Percentiles rank a stretch among this genome's conserved stretches.
These are phyloP conservation scores for Drosophila rubida DNA, from an alignment of 2,888 invertebrate species.

Conservation along the genomic window DNA sequence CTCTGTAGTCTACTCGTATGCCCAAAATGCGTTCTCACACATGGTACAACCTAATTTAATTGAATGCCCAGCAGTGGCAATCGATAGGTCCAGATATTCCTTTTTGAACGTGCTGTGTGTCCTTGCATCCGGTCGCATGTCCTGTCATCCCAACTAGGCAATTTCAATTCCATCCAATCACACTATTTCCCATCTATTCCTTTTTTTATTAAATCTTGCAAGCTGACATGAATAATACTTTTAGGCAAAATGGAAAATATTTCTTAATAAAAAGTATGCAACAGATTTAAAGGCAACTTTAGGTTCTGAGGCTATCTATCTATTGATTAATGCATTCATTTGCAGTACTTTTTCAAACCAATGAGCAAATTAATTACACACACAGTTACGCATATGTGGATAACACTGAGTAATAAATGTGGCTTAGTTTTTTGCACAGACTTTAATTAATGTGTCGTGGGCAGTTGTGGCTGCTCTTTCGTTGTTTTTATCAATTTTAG, in stretches of 20 bases:
- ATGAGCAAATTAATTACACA: not conserved
- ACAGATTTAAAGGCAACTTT: not conserved
- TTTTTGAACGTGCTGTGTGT: not conserved
- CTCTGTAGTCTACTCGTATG: not conserved
- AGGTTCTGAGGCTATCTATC: not conserved
- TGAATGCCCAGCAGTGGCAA: conserved; percentile 24
- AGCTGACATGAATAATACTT: not conserved
- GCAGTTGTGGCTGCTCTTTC: not conserved
- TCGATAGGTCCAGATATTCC: conserved; percentile 28
- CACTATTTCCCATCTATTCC: not conserved
- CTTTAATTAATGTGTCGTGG: conserved; percentile 25
- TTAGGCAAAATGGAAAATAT: not conserved
- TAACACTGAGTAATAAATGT: not conserved
- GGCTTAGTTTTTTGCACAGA: not conserved
- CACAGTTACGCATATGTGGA: not conserved
- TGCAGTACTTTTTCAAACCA: not conserved
- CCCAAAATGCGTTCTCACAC: conserved; percentile 7
- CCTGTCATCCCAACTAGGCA: conserved; percentile 28
- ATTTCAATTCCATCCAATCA: conserved; percentile 24
- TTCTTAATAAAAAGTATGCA: not conserved
- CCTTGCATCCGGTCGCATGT: conserved; percentile 31
- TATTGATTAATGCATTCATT: too few species aligned
- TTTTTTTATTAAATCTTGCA: not conserved
- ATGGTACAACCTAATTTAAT: conserved; percentile 27
- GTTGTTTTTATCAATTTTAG: conserved; percentile 14